Evolutionary conservation across 2,113 vertebrate species (phyloP).

Genomic region (Lanius ludovicianus): DNA sequence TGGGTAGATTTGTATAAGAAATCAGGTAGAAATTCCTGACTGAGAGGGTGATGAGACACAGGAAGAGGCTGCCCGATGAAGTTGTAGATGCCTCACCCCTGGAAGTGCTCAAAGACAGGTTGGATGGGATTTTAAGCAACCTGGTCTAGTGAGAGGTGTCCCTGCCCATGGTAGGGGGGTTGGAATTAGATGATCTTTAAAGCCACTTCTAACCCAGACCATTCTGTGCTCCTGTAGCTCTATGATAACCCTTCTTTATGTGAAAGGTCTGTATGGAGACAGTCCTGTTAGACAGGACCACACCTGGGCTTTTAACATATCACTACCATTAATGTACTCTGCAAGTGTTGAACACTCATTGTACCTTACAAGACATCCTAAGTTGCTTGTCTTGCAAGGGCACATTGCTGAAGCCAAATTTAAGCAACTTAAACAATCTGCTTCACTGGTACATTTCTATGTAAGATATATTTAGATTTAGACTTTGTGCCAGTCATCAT

Average conservation of each 20-base stretch:
- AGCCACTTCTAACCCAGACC: neutral
- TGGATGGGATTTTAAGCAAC: neutral
- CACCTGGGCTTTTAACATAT: neutral
- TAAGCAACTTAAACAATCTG: neutral
- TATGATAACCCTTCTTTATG: neutral
- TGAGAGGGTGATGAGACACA: neutral
- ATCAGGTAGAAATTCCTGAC: neutral
- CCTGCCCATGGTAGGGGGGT: neutral
- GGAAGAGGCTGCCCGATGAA: neutral
- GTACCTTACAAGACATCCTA: neutral
- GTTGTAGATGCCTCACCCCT: neutral
- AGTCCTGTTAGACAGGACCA: neutral
- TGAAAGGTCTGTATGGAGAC: neutral
- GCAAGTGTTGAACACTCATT: neutral
- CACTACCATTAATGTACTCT: neutral
- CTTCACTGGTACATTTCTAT: neutral
- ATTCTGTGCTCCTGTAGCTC: neutral
- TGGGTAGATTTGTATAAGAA: neutral
- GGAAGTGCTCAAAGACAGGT: neutral
- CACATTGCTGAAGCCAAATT: neutral
- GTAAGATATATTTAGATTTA: neutral
- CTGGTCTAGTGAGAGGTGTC: neutral
- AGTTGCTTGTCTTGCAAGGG: neutral
- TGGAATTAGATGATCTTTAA: neutral
- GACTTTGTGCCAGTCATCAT: neutral